Base-by-base conservation (phyloP, 2,797 vertebrate species). In the Chelon labrosus region DNA sequence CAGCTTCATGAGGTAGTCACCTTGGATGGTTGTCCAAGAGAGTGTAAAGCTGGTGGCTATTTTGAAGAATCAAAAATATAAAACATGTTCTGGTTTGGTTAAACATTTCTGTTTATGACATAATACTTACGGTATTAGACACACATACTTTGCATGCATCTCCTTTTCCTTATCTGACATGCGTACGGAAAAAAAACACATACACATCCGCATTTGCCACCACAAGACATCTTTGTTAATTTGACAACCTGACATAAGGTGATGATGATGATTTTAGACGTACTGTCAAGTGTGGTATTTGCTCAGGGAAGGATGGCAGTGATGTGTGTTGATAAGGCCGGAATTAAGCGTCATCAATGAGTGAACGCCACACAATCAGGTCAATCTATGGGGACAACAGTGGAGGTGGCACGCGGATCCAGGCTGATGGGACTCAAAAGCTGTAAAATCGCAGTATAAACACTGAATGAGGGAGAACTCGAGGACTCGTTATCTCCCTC, bases 251-350 rank as follows among this genome's bases (percentile, higher is more conserved):
- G 52, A 44, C 12, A 42, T 10, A 42, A 55, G 7, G n/a, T 65
- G 70, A 27, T 66, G 59, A 60, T 62, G 61, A 84, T 75, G 60
- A 62, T 74, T 82, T 65, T 41, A 75, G 73, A 78, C 79, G 82
- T 50, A 76, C 62, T 72, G 77, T 65, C 63, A 46, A 38, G 7
- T 53, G 7, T 2, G 2, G 54, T 70, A 75, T 79, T 75, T 17
- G 19, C 52, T 51, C 17, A 20, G 4, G 7, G 41, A 47, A 61
- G 35, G 27, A 20, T 0, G 1, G n/a, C 35, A 1, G 2, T 20
- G 42, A 77, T 42, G 62, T 66, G 69, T 60, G 73, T 47, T 60
- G 63, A 52, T 75, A 39, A 62, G 39, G 70, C 52, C 39, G 66
- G 72, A 72, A 70, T 77, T 55, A 66, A 56, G 75, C 60, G 61